A percentile compares a stretch with the other conserved stretches of the same genome.
These are phyloP conservation scores for Pollenia amentaria DNA, from an alignment of 2,888 invertebrate species.

Conservation along the genomic window DNA sequence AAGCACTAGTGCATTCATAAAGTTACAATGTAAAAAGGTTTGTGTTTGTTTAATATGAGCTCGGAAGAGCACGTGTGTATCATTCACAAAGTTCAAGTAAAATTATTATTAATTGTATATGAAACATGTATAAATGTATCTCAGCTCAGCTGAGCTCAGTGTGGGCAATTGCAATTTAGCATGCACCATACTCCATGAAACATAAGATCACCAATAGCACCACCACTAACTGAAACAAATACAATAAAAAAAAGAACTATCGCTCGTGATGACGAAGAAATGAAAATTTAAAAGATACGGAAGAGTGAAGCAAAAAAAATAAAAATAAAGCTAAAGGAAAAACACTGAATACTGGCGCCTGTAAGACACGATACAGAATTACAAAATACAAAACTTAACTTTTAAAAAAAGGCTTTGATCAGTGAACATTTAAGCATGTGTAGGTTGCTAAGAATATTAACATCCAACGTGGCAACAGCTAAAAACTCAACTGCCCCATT, in stretches of 20 bases:
- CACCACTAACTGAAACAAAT: not conserved
- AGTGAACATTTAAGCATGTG: conserved; percentile 58
- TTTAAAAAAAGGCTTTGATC: conserved; percentile 55
- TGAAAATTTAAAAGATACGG: conserved; percentile 40
- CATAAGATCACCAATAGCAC: conserved; percentile 62
- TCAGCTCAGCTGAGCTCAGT: conserved; percentile 23
- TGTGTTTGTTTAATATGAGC: conserved; percentile 44
- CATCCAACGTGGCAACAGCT: conserved; percentile 36
- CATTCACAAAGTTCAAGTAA: conserved; percentile 66
- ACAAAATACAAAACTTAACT: conserved; percentile 58
- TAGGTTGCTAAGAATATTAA: conserved; percentile 58
- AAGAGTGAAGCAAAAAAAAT: not conserved
- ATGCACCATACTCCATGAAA: conserved; percentile 62
- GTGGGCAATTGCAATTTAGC: conserved; percentile 72
- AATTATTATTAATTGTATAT: conserved; percentile 68
- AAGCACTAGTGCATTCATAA: conserved; percentile 18
- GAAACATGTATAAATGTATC: conserved; percentile 58
- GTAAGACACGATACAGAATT: conserved; percentile 63
- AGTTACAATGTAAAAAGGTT: conserved; percentile 7
- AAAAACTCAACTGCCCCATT: conserved; percentile 21
- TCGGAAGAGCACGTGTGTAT: conserved; percentile 67
- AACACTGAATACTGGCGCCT: conserved; percentile 68
- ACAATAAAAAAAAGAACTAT: not conserved
- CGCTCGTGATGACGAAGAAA: conserved; percentile 50
- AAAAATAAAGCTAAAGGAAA: conserved; percentile 12